These are phyloP conservation scores for Rhagium mordax DNA, from an alignment of 2,888 invertebrate genomes.

Conservation along the genomic window DNA sequence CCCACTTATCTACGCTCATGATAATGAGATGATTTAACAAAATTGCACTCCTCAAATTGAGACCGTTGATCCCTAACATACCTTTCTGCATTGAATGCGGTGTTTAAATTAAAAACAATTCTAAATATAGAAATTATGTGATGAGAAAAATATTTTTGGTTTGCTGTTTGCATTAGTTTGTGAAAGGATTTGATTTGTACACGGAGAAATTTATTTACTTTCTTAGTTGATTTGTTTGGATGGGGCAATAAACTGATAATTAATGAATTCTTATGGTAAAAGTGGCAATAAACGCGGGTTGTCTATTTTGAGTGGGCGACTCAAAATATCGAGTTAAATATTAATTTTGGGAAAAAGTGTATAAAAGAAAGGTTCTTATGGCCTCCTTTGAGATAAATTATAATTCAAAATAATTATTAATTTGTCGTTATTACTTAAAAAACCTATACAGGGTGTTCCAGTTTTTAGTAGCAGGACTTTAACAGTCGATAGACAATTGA, in stretches of 20 bases:
- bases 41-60: background rate
- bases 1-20: conserved; percentile 2
- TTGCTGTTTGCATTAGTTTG: conserved; percentile 8
- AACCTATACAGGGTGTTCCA: too few relatives aligned
- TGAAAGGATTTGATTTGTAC: conserved; percentile 23
- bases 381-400: too few relatives aligned
- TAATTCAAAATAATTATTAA: too few relatives aligned
- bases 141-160: conserved; percentile 8
- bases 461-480: too few relatives aligned
- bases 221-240: background rate
- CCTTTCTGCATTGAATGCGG: background rate
- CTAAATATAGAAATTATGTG: conserved; percentile 29
- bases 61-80: conserved; percentile 20
- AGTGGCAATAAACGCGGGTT: background rate
- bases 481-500: too few relatives aligned
- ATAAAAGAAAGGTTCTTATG: too few relatives aligned
- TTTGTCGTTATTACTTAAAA: too few relatives aligned
- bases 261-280: background rate
- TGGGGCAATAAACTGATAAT: background rate
- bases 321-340: too few relatives aligned
- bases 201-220: conserved; percentile 13
- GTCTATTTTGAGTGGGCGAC: too few relatives aligned
- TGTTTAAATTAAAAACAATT: conserved; percentile 17
- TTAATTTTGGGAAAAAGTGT: too few relatives aligned
- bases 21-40: conserved; percentile 3